Base-by-base conservation (phyloP, 1,140 invertebrate genomes). In the Leptestheria dahalacensis region DNA sequence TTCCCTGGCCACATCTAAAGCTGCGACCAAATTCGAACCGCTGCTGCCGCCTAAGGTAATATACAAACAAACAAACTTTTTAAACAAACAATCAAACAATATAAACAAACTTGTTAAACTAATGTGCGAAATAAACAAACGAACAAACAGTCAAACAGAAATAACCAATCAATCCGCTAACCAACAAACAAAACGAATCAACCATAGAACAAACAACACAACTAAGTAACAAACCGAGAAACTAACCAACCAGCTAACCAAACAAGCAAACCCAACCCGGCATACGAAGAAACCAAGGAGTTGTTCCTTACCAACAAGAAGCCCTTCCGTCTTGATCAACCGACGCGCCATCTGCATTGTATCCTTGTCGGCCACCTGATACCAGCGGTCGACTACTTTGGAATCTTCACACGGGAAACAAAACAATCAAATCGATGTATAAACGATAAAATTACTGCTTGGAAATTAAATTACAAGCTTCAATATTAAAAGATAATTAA, bases 261-360 rank as follows among this genome's bases (percentile, higher is more conserved):
- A n/a, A n/a, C n/a, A n/a, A n/a, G n/a, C 46, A 47, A n/a, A 11
- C n/a, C n/a, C 50, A 20, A 11, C 10, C 20, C 18, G 18, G 20
- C 50, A 18, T 52, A 9, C 18, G 24, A 52, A 9, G 50, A 18
- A 9, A 18, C 50, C 10, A 52, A 18, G 11, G 24, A 11, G 10
- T 20, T 24, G 50, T 20, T 10, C 50, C 50, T 10, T 41, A 41
- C 53, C 53, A 11, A 55, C 53, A 4, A 60, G 48, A 23, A 60
- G 48, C 25, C 82, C 81, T 68, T 83, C 81, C 61, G 79, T 71
- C 57, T 71, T 69, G 48, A 84, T 82, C 25, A 84, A 62, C 26
- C 74, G 65, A n/a, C 81, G 65, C 3, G 81, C 68, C 71, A 79
- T 77, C 20, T 66, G 62, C 58, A 83, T 75, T 0, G 80, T 78